These are phyloP conservation scores for Oscarella lobularis DNA, from an alignment of 37 sponge, comb jelly and placozoan species.

Conservation along the genomic window DNA sequence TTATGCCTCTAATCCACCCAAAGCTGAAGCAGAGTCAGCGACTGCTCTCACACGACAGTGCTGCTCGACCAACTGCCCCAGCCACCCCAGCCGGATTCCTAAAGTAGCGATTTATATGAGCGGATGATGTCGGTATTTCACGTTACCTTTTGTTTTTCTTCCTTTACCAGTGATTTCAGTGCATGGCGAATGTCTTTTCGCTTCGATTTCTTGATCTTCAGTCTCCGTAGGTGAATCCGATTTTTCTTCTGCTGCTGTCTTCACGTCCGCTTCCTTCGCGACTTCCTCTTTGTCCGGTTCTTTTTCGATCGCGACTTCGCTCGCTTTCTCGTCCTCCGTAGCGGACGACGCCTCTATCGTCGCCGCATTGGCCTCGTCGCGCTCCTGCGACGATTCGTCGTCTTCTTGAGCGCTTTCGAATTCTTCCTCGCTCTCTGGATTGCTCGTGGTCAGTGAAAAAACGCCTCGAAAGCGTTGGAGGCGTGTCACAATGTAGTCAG, in stretches of 20 bases:
- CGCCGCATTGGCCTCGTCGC: background rate
- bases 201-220: background rate
- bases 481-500: too few species aligned
- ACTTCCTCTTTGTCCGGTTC: too few species aligned
- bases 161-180: too few species aligned
- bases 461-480: background rate
- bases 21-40: constrained; percentile 44
- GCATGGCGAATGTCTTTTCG: background rate
- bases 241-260: background rate
- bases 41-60: background rate
- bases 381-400: background rate
- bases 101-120: too few species aligned
- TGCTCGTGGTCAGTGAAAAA: background rate
- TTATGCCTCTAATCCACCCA: too few species aligned
- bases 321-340: background rate
- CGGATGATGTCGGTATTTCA: too few species aligned
- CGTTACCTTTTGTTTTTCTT: too few species aligned
- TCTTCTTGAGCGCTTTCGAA: constrained; percentile 17
- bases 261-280: too few species aligned
- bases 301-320: too few species aligned
- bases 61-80: too few species aligned
- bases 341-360: background rate
- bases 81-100: too few species aligned
- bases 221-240: background rate
- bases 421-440: constrained; percentile 13